These are phyloP conservation scores for Acrossocheilus fasciatus DNA, from an alignment of 2,797 vertebrate genomes.

Conservation along the genomic window DNA sequence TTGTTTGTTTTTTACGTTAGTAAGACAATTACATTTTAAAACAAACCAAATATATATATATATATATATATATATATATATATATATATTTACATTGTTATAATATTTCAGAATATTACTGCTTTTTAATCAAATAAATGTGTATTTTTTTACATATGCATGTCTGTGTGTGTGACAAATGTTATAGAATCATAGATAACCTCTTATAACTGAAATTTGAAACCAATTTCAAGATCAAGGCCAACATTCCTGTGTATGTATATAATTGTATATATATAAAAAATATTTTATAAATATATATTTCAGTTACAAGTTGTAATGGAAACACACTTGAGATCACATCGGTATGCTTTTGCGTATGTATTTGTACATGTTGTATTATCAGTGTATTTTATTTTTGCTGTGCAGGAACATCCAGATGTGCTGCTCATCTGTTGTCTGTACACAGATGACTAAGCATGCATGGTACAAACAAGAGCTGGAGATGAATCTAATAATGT, in stretches of 20 bases:
- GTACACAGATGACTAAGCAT: neutral
- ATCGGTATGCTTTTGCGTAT: neutral
- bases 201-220: too few relatives aligned
- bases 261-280: neutral
- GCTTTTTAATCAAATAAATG: too few relatives aligned
- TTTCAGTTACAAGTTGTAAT: neutral
- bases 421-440: constrained; percentile 28
- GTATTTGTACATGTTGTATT: neutral
- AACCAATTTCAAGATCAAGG: too few relatives aligned
- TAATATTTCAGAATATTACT: neutral
- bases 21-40: neutral
- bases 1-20: neutral
- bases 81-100: neutral
- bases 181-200: too few relatives aligned
- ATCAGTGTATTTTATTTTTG: neutral
- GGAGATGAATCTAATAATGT: constrained; percentile 41
- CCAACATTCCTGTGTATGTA: too few relatives aligned
- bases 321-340: neutral
- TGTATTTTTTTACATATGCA: too few relatives aligned
- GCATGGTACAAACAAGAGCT: neutral
- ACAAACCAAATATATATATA: neutral
- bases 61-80: too few relatives aligned
- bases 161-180: too few relatives aligned
- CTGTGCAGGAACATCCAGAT: neutral
- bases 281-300: neutral